phyloP scores from a whole-genome alignment of 2,113 vertebrate genomes.

The Archilochus colubris region DNA sequence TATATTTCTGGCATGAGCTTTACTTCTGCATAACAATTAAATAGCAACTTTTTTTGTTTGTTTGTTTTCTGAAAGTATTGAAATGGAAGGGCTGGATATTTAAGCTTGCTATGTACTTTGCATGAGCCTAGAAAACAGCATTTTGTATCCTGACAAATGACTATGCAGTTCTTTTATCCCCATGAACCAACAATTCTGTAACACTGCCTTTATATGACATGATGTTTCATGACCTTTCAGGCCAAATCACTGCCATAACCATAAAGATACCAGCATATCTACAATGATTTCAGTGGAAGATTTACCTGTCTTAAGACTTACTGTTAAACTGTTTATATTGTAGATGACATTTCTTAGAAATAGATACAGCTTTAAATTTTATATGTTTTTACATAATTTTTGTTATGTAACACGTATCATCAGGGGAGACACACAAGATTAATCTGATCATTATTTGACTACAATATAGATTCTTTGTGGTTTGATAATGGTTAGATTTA shows the following conservation, averaged over 20 bases:
- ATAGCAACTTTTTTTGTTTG: not conserved
- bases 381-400: not conserved
- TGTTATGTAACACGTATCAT: not conserved
- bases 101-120: conserved; percentile 55
- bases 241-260: not conserved
- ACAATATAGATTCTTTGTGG: not conserved
- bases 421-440: not conserved
- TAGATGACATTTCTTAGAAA: not conserved
- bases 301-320: not conserved
- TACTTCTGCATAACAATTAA: conserved; percentile 53
- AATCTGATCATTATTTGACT: not conserved
- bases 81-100: conserved; percentile 57
- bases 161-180: conserved; percentile 62
- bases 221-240: conserved; percentile 56
- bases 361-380: not conserved
- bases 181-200: conserved; percentile 65
- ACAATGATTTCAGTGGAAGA: conserved; percentile 27
- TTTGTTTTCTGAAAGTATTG: conserved; percentile 37
- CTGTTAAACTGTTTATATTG: not conserved
- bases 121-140: conserved; percentile 55
- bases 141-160: conserved; percentile 67
- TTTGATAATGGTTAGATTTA: not conserved
- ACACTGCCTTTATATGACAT: conserved; percentile 24
- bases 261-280: not conserved
- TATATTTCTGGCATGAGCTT: conserved; percentile 55